These are phyloP conservation scores for Galaxea fascicularis DNA, from an alignment of 92 coral and sea anemone genomes.

Conservation along the genomic window DNA sequence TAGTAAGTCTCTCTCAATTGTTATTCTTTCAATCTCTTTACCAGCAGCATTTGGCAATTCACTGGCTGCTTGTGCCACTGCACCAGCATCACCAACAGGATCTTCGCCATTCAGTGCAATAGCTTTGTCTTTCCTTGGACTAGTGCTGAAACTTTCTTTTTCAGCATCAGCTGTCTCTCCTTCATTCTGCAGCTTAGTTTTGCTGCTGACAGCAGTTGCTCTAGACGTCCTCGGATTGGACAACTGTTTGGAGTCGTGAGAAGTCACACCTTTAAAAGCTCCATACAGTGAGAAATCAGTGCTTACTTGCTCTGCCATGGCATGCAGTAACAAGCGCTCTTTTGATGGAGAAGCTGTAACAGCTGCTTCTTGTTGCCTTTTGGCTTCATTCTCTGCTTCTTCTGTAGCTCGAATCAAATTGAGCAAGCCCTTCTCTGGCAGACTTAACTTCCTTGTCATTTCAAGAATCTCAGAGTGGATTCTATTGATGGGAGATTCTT, in stretches of 20 bases:
- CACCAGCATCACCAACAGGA: background rate
- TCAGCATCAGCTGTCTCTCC: background rate
- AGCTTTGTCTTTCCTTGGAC: slow-evolving; percentile 16
- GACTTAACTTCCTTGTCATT: slow-evolving; percentile 55
- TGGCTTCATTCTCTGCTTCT: slow-evolving; percentile 46
- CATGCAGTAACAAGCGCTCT: slow-evolving; percentile 28
- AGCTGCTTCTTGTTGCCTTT: slow-evolving; percentile 8
- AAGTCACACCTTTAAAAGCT: slow-evolving; percentile 27
- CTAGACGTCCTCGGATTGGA: slow-evolving; percentile 21
- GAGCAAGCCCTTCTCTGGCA: slow-evolving; percentile 60
- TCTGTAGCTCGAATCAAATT: slow-evolving; percentile 53
- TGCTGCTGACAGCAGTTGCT: slow-evolving; percentile 9
- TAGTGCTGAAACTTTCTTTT: slow-evolving; percentile 18
- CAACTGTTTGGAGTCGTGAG: slow-evolving; percentile 19
- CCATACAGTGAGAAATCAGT: slow-evolving; percentile 53
- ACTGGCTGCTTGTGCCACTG: background rate
- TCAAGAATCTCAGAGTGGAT: slow-evolving; percentile 75
- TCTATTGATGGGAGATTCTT: slow-evolving; percentile 43
- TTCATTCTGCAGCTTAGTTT: slow-evolving; percentile 6
- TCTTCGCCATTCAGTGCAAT: slow-evolving; percentile 15
- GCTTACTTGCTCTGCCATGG: slow-evolving; percentile 34
- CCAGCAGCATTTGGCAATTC: slow-evolving; percentile 20
- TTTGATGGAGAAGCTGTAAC: slow-evolving; percentile 7
- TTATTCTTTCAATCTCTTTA: slow-evolving; percentile 20
- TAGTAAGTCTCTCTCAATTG: slow-evolving; percentile 9